Conservation (phyloP, 2,113 vertebrate species). For the Galemys pyrenaicus region DNA sequence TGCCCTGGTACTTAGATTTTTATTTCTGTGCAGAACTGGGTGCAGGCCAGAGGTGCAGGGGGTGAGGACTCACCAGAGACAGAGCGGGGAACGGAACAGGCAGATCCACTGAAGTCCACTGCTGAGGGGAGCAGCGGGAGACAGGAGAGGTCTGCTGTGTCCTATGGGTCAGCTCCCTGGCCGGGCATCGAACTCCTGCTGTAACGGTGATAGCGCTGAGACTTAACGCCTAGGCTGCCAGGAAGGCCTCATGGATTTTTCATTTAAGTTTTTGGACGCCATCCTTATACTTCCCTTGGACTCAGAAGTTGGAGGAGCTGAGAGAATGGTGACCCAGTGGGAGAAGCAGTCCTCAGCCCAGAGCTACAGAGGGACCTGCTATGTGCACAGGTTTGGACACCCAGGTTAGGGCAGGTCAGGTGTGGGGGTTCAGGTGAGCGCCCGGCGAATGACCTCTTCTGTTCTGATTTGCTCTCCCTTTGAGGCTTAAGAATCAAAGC, state of each 20-base stretch:
- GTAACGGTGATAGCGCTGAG: too few species aligned
- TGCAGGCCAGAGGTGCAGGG: too few species aligned
- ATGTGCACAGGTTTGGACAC: neutral
- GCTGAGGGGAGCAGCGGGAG: too few species aligned
- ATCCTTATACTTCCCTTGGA: neutral
- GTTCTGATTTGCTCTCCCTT: neutral
- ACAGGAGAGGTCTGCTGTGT: too few species aligned
- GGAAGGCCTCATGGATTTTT: neutral
- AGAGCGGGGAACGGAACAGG: too few species aligned
- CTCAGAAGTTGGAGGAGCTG: neutral
- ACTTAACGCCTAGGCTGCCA: too few species aligned
- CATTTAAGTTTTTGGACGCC: neutral
- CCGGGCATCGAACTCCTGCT: too few species aligned
- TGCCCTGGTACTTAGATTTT: neutral
- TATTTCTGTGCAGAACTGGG: too few species aligned
- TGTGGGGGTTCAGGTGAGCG: neutral
- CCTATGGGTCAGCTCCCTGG: too few species aligned
- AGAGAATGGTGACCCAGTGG: neutral
- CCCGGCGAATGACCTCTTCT: neutral
- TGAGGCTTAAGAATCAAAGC: neutral
- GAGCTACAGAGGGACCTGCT: neutral
- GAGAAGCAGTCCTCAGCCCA: neutral
- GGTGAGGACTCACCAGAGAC: too few species aligned
- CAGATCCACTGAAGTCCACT: too few species aligned
- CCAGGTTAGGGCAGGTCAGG: neutral